phyloP scores from a whole-genome alignment of 2,113 vertebrate species.

The Clarias gariepinus region DNA sequence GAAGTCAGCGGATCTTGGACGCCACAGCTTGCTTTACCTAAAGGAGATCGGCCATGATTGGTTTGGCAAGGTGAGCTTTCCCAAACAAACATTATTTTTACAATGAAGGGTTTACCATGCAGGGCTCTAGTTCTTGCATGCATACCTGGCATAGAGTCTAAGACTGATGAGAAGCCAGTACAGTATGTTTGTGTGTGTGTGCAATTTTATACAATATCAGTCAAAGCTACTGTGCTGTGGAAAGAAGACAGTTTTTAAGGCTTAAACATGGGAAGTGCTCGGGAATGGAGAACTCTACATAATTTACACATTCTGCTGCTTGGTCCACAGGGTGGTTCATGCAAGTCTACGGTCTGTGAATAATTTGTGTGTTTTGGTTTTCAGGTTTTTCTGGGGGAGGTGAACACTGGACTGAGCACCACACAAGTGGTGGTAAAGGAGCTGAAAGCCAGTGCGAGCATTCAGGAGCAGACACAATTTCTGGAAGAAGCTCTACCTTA shows the following conservation, averaged over 20 bases:
- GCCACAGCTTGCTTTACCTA: constrained; percentile 92
- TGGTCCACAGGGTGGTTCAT: background rate
- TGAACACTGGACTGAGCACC: constrained; percentile 83
- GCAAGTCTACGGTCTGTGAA: background rate
- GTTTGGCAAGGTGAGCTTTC: constrained; percentile 89
- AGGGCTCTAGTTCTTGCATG: background rate
- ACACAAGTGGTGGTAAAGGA: constrained; percentile 95
- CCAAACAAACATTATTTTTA: constrained; percentile 11
- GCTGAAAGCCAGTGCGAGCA: constrained; percentile 88
- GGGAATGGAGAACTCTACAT: constrained; percentile 43
- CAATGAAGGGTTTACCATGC: background rate
- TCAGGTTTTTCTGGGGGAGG: constrained; percentile 92
- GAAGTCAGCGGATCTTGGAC: constrained; percentile 86
- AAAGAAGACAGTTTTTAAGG: background rate
- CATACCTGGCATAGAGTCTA: background rate
- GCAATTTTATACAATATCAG: constrained; percentile 56
- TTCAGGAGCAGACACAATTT: constrained; percentile 94
- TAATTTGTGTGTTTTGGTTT: background rate
- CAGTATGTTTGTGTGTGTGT: constrained; percentile 54
- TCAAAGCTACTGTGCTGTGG: constrained; percentile 40
- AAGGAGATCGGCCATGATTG: constrained; percentile 94
- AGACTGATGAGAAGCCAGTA: background rate
- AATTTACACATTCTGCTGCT: constrained; percentile 28
- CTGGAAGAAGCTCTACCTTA: constrained; percentile 92
- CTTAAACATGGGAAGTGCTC: constrained; percentile 33